Conservation (phyloP, 2,888 invertebrate species). For the Xestoiulus laeticollis region DNA sequence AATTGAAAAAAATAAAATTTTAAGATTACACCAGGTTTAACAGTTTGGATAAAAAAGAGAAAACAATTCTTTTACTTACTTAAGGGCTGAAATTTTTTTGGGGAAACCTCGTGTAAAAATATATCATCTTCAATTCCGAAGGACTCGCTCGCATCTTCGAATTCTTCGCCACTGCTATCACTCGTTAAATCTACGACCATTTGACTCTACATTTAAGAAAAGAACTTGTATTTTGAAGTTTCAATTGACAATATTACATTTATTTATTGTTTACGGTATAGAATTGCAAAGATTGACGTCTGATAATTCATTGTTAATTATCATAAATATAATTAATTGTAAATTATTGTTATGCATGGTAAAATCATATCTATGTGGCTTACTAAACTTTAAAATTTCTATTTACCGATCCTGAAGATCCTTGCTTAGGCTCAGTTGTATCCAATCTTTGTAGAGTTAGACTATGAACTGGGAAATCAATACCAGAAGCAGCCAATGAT, state of each 20-base stretch:
- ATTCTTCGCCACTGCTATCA: constrained; percentile 71
- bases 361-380: neutral
- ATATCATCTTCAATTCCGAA: constrained; percentile 88
- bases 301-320: too few relatives aligned
- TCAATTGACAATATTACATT: too few relatives aligned
- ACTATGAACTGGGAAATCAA: constrained; percentile 61
- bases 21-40: neutral
- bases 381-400: neutral
- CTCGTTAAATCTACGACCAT: constrained; percentile 61
- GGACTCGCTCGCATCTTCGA: constrained; percentile 83
- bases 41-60: neutral
- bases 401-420: constrained; percentile 22
- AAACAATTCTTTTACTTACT: constrained; percentile 70
- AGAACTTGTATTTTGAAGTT: neutral
- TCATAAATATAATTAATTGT: too few relatives aligned
- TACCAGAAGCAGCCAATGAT: constrained; percentile 62
- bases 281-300: too few relatives aligned
- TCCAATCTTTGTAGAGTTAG: constrained; percentile 59
- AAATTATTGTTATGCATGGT: too few relatives aligned
- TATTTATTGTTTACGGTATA: too few relatives aligned
- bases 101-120: constrained; percentile 77
- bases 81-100: constrained; percentile 77
- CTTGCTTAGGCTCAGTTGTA: constrained; percentile 32
- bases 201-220: constrained; percentile 30
- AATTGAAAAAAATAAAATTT: constrained; percentile 56